Base-by-base conservation (phyloP, 2,113 vertebrate species). In the Heterotilapia buettikoferi region DNA sequence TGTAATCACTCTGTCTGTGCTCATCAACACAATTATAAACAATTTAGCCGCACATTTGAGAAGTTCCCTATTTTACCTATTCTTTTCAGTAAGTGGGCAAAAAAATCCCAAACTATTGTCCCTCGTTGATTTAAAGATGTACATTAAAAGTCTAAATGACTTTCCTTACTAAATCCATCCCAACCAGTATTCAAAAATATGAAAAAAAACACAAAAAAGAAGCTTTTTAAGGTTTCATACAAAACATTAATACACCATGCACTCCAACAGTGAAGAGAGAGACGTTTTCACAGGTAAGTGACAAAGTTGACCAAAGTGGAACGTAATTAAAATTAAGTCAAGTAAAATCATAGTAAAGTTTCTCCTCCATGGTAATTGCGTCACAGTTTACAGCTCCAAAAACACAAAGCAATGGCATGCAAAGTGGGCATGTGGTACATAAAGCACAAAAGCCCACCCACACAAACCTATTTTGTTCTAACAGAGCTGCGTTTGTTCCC, bases 21-120 rank as follows among this genome's bases (percentile, higher is more conserved):
- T 82, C 5, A 36, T 45, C 53, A 83, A 86, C 85, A 53, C 14
- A 16, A 59, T 31, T 47, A 26, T 94, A 93, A 92, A 93, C 91
- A 89, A 78, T 85, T 89, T 6, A 63, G 82, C 57, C 5, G 3
- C 80, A 61, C 45, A 56, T 86, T 81, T 3, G 2, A 68, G 43
- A 73, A 56, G 83, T 45, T 59, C 71, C 31, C 45, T 52, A 33
- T 52, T 78, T 52, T 78, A 3, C 73, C 18, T 33, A 29, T 31
- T 78, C 6, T 33, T 50, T 50, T 31, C 26, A 31, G 43, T n/a
- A n/a, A 78, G 26, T n/a, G 24, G 9, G 13, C 0, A 2, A 52
- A 31, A 9, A 78, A 50, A 31, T 13, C 61, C 33, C 6, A 31
- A 9, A 52, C 45, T 33, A n/a, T 19, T n/a, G 73, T 6, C 45